Base-by-base conservation (phyloP, 64 coral and sea anemone species). In the Actinia tenebrosa region DNA sequence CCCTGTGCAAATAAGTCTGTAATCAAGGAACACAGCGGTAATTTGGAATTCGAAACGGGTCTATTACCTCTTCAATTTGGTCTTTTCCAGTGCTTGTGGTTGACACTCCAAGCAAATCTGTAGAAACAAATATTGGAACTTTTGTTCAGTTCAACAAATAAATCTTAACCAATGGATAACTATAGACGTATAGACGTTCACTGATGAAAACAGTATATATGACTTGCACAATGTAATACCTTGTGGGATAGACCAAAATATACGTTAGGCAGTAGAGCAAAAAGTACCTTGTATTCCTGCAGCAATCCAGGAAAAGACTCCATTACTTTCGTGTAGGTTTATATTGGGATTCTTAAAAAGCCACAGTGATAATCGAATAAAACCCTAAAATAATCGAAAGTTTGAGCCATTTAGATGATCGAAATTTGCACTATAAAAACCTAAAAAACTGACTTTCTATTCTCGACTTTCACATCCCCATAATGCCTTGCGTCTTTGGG, bases 321-420 rank as follows among this genome's bases (percentile, higher is more conserved):
- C 79, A 44, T 79, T 83, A 78, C 53, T 46, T 13, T 59, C 53
- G 8, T 86, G 15, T 17, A 23, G 16, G 19, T 86, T 82, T 19
- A 14, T 66, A 62, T 80, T 43, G 8, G 64, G 27, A 37, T 86
- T 20, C 17, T 56, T 86, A 19, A 59, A 71, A 43, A 81, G 89
- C 88, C 94, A 90, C 25, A 95, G 69, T 3, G 87, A 90, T n/a
- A 95, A 58, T n/a, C 85, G 78, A 77, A 95, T 56, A 64, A 92
- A 92, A 45, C 94, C 94, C 94, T 95, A 23, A 11, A 53, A 56
- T 47, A 13, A 20, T 19, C 16, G 23, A 75, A 30, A 69, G 22
- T n/a, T 23, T 23, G 7, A 22, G 64, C 9, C 1, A 69, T 23
- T 69, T 7, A 69, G 64, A 50, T 50, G 8, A 37, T 37, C 30